Base-by-base conservation (phyloP, 1,140 invertebrate species). In the Sycobia sp. region DNA sequence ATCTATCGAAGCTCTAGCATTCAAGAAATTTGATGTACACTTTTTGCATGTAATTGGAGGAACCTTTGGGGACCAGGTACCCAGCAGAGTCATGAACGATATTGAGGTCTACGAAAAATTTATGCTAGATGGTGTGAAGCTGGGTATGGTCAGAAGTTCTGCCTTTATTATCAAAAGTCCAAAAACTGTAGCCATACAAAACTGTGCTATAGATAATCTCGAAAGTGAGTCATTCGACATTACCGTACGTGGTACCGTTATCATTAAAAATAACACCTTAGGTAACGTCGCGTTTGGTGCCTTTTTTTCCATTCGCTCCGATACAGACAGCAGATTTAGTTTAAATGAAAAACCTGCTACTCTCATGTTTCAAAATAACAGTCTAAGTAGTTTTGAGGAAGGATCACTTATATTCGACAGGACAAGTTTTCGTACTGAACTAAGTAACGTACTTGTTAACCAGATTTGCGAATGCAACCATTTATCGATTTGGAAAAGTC, bases 1-100 rank as follows among this genome's bases (percentile, higher is more conserved):
- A 23, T 83, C 78, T 9, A 82, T 91, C 16, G 87, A 90, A 67
- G 84, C 85, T 23, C 89, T 91, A 73, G 86, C 89, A 2, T 91
- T 93, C 68, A 92, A 92, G 62, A 91, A 91, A 74, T 91, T 93
- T 71, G 84, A 86, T 27, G 85, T 89, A 0, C 81, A 84, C 29
- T 86, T 86, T 64, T 80, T 91, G 9, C 74, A 77, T 66, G 76
- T 85, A 29, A 80, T 91, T 27, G 81, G 82, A 1, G 83, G 84
- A 0, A 82, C 77, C 14, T 83, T 90, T 34, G 71, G 78, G 3
- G 41, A 59, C 1, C 71, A 81, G 29, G 61, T 89, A 41, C 89
- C 90, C 1, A 91, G 89, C 56, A 84, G 89, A 41, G 85, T 87
- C 49, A 84, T 92, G 73, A 89, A 89, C 41, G 90, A 92, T 55